phyloP scores from a whole-genome alignment of 2,888 invertebrate species.

The Ophion slaviceki region DNA sequence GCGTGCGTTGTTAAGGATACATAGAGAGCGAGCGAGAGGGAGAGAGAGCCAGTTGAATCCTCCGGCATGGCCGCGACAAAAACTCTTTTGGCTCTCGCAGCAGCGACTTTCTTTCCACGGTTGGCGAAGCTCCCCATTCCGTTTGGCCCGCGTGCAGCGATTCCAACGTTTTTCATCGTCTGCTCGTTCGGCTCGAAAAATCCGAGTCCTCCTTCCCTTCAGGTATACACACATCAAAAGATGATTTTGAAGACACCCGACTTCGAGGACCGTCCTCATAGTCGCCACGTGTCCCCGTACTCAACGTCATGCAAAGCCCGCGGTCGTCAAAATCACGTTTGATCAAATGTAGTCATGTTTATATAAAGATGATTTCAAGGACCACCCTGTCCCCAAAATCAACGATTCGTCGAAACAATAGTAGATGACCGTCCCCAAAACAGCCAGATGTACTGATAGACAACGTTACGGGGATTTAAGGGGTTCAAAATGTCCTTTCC shows the following conservation, averaged over 20 bases:
- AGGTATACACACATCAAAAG: neutral
- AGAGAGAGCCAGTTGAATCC: conserved; percentile 31
- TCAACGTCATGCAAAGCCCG: neutral
- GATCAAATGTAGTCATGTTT: too few relatives aligned
- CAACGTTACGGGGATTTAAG: neutral
- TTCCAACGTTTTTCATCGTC: conserved; percentile 68
- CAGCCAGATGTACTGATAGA: too few relatives aligned
- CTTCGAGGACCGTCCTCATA: neutral
- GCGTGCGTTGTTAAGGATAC: conserved; percentile 32
- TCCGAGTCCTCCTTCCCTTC: conserved; percentile 17
- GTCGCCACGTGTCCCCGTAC: too few relatives aligned
- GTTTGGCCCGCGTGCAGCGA: conserved; percentile 56
- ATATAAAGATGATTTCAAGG: neutral
- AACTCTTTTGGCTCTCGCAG: conserved; percentile 36
- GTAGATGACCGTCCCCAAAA: neutral
- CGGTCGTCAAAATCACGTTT: neutral
- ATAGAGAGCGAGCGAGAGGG: neutral
- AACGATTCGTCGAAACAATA: conserved; percentile 20
- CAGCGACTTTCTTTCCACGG: neutral
- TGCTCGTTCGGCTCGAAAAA: conserved; percentile 61
- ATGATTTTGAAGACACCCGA: neutral
- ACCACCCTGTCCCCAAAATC: neutral
- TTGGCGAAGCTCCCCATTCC: conserved; percentile 19
- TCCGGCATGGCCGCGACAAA: conserved; percentile 42
- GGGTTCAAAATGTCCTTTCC: neutral